Evolutionary conservation across 1,140 invertebrate species (phyloP).

Genomic region (Ceratoteleas bidentatus): DNA sequence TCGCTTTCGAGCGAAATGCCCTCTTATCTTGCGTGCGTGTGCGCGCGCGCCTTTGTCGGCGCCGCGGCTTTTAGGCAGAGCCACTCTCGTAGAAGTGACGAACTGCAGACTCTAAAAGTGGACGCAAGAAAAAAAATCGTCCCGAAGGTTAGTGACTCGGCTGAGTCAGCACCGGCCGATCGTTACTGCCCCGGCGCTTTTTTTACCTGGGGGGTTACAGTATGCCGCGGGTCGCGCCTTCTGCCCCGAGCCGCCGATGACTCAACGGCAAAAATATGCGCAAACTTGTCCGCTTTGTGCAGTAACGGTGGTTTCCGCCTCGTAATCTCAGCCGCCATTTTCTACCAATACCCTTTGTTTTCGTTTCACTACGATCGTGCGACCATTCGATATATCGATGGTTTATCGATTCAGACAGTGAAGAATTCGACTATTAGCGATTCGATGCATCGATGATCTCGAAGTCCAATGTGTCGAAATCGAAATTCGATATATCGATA

Average conservation of each 20-base stretch:
- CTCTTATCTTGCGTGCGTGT: constrained; percentile 38
- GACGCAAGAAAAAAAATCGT: constrained; percentile 52
- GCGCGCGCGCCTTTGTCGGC: constrained; percentile 47
- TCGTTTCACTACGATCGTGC: too few relatives aligned
- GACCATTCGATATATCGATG: too few relatives aligned
- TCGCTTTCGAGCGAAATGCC: constrained; percentile 45
- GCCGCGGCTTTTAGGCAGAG: constrained; percentile 47
- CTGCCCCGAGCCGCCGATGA: constrained; percentile 61
- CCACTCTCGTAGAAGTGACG: constrained; percentile 44
- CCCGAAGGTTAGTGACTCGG: constrained; percentile 73
- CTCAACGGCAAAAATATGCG: constrained; percentile 35
- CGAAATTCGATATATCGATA: neutral
- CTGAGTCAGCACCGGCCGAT: constrained; percentile 72
- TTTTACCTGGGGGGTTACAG: constrained; percentile 56
- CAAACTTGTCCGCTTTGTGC: constrained; percentile 14
- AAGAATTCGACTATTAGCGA: too few relatives aligned
- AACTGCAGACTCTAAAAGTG: constrained; percentile 54
- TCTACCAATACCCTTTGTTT: too few relatives aligned
- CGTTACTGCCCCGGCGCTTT: constrained; percentile 59
- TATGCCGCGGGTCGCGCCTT: constrained; percentile 59
- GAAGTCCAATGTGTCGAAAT: too few relatives aligned
- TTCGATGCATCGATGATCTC: too few relatives aligned
- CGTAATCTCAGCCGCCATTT: too few relatives aligned
- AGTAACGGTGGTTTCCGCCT: too few relatives aligned
- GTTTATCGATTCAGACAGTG: too few relatives aligned